Percentiles rank a stretch among this genome's conserved stretches.
Evolutionary conservation across 2,113 vertebrate genomes (phyloP).

Genomic region (Strix aluco): DNA sequence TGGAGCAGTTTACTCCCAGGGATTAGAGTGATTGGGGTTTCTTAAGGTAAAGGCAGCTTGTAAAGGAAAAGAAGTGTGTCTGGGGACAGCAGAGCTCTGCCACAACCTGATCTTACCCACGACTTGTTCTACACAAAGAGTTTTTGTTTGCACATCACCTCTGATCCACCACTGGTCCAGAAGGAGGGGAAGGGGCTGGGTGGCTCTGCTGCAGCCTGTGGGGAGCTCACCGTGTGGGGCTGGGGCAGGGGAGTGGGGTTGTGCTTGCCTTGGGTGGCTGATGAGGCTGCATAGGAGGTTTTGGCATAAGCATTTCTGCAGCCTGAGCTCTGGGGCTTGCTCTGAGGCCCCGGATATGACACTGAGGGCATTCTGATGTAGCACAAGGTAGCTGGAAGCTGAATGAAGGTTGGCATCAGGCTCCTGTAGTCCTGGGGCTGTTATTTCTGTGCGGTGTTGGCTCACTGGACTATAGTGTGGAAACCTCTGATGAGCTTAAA

Average conservation of each 20-base stretch:
- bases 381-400: not conserved
- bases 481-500: not conserved
- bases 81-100: not conserved
- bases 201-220: not conserved
- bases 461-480: not conserved
- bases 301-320: not conserved
- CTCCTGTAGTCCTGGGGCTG: not conserved
- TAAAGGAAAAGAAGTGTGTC: not conserved
- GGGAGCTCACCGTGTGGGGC: not conserved
- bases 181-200: not conserved
- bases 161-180: not conserved
- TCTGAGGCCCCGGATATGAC: not conserved
- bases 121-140: not conserved
- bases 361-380: not conserved
- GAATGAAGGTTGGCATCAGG: not conserved
- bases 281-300: not conserved
- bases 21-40: conserved; percentile 6
- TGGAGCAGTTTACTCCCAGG: not conserved
- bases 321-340: not conserved
- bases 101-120: not conserved
- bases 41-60: conserved; percentile 20
- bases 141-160: not conserved
- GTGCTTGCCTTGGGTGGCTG: not conserved
- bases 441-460: not conserved
- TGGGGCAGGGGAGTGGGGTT: not conserved